Conservation (phyloP, 2,888 invertebrate species). For the Lumbricus terrestris region DNA sequence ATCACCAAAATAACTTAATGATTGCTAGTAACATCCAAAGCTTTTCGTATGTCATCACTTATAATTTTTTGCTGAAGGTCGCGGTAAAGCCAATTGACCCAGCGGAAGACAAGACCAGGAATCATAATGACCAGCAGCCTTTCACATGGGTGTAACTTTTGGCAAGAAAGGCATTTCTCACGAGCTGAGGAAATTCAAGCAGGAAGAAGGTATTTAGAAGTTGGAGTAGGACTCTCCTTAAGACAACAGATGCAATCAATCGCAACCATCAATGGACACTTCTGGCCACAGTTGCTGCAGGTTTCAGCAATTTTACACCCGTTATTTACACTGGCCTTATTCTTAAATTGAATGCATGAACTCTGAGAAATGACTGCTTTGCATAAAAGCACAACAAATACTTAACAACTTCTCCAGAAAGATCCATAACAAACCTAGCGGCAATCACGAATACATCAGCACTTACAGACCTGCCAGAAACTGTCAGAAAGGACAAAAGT, state of each 20-base stretch:
- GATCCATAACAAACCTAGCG: neutral
- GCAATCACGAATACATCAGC: neutral
- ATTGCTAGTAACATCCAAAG: neutral
- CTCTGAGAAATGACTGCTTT: neutral
- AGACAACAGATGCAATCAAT: neutral
- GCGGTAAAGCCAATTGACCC: neutral
- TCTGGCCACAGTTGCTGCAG: neutral
- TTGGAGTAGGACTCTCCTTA: neutral
- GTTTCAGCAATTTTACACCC: neutral
- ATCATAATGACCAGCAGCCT: neutral
- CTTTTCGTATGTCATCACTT: neutral
- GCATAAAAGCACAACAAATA: neutral
- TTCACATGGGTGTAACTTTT: neutral
- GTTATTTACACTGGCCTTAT: neutral
- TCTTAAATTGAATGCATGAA: neutral
- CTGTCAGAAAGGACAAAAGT: neutral
- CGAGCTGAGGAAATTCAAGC: neutral
- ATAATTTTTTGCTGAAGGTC: neutral
- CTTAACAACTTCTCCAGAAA: neutral
- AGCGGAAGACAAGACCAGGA: neutral
- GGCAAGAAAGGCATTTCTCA: constrained; percentile 3
- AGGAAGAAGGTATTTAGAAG: neutral
- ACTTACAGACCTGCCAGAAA: neutral
- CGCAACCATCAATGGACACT: neutral
- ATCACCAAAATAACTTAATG: neutral